Conservation (phyloP, 2,797 vertebrate genomes). For the Choloepus didactylus region DNA sequence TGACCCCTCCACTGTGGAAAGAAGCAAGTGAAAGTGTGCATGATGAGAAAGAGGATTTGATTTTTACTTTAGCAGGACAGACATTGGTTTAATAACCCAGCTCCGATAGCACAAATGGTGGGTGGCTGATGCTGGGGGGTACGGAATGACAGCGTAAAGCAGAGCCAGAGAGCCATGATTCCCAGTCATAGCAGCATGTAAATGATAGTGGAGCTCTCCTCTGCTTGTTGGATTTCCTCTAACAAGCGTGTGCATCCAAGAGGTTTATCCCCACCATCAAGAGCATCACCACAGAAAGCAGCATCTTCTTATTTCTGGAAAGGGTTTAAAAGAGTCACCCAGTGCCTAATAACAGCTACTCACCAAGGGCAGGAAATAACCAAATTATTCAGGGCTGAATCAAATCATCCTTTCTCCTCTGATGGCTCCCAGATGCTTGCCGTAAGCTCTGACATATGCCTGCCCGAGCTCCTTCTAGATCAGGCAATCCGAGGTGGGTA, state of each 20-base stretch:
- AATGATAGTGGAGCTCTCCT: slow-evolving; percentile 48
- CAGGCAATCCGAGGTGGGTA: background rate
- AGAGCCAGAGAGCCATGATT: background rate
- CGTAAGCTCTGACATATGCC: background rate
- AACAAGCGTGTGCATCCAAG: slow-evolving; percentile 55
- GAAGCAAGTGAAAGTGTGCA: background rate
- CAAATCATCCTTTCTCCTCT: slow-evolving; percentile 38
- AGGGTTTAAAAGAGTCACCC: slow-evolving; percentile 61
- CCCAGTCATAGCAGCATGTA: background rate
- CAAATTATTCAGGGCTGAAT: slow-evolving; percentile 26
- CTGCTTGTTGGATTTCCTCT: slow-evolving; percentile 51
- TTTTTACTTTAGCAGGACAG: background rate
- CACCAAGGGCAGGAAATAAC: slow-evolving; percentile 52
- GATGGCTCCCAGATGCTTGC: background rate
- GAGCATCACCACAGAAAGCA: background rate
- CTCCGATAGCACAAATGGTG: background rate
- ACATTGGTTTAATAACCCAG: background rate
- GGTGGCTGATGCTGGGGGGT: rapidly evolving
- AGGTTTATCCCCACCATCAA: background rate
- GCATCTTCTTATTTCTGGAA: slow-evolving; percentile 74
- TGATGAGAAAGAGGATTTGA: background rate
- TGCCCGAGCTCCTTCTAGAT: background rate
- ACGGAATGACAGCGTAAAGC: background rate
- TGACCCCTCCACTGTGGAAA: background rate
- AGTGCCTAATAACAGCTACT: slow-evolving; percentile 29